Evolutionary conservation across 1,140 invertebrate species (phyloP).

Genomic region (Carposina sasakii): DNA sequence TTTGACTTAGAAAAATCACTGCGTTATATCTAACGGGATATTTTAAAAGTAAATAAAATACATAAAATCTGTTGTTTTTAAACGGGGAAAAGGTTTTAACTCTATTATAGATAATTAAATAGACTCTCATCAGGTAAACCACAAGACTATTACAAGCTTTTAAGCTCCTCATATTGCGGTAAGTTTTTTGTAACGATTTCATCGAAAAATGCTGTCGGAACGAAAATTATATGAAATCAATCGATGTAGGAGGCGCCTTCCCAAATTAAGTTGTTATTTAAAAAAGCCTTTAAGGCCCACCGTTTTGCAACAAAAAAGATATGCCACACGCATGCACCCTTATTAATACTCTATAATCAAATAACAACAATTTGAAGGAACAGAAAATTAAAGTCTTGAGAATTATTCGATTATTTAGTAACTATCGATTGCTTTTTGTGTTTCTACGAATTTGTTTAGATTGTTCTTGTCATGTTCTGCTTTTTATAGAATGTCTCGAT

Average conservation of each 20-base stretch:
- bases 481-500: background rate
- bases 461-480: background rate
- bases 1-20: conserved; percentile 42
- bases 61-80: too few relatives aligned
- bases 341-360: conserved; percentile 54
- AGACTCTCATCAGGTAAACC: too few relatives aligned
- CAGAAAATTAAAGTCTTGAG: conserved; percentile 30
- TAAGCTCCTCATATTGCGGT: too few relatives aligned
- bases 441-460: background rate
- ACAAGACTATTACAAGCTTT: too few relatives aligned
- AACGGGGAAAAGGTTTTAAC: too few relatives aligned
- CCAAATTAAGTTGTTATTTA: conserved; percentile 66
- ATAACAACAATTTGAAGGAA: conserved; percentile 50
- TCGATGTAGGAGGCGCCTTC: conserved; percentile 54
- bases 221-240: conserved; percentile 66
- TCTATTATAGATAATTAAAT: too few relatives aligned
- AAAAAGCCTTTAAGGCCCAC: conserved; percentile 50
- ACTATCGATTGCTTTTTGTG: background rate
- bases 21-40: conserved; percentile 20
- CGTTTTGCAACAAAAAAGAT: conserved; percentile 54
- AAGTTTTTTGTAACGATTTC: conserved; percentile 43
- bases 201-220: conserved; percentile 43
- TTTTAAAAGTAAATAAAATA: conserved; percentile 13
- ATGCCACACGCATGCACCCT: conserved; percentile 56
- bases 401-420: background rate